A percentile compares a stretch with the other conserved stretches of the same genome.
phyloP scores from a whole-genome alignment of 1,140 invertebrate species.

The Eurytemora carolleeae region DNA sequence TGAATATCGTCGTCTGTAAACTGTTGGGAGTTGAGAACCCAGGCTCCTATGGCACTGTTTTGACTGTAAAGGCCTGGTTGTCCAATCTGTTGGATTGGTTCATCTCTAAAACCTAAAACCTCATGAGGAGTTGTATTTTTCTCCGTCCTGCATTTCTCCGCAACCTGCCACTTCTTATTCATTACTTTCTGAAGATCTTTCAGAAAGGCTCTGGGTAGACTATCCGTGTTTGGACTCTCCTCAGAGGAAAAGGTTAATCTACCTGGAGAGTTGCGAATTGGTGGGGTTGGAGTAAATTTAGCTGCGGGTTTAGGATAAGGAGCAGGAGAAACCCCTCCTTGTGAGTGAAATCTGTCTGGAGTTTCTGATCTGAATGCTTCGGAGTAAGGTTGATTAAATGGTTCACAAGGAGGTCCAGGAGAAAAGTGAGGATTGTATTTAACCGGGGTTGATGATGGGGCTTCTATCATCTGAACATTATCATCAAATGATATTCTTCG shows the following conservation, averaged over 20 bases:
- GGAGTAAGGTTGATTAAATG: neutral
- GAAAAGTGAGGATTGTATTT: neutral
- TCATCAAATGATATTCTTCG: constrained; percentile 14
- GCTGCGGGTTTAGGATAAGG: neutral
- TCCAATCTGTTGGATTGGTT: neutral
- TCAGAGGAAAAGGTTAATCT: constrained; percentile 4
- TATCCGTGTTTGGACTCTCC: constrained; percentile 22
- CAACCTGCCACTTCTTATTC: constrained; percentile 81
- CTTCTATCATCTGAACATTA: constrained; percentile 8
- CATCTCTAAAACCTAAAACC: constrained; percentile 56
- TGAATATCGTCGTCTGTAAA: neutral
- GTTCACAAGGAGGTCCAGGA: neutral
- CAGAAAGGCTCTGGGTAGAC: constrained; percentile 59
- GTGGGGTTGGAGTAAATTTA: neutral
- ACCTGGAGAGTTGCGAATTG: constrained; percentile 24
- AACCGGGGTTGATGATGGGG: neutral
- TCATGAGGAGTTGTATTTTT: constrained; percentile 64
- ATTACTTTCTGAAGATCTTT: constrained; percentile 71
- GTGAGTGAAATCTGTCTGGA: no score
- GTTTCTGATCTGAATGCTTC: no score
- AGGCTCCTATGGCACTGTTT: constrained; percentile 7
- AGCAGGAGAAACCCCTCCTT: no score
- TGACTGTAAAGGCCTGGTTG: neutral
- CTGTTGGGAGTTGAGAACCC: constrained; percentile 8
- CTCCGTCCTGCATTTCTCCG: constrained; percentile 69